Evolutionary conservation across 2,113 vertebrate species (phyloP), one percentile per base, ranked within the genome.

Genomic region (Tylochromis polylepis): DNA sequence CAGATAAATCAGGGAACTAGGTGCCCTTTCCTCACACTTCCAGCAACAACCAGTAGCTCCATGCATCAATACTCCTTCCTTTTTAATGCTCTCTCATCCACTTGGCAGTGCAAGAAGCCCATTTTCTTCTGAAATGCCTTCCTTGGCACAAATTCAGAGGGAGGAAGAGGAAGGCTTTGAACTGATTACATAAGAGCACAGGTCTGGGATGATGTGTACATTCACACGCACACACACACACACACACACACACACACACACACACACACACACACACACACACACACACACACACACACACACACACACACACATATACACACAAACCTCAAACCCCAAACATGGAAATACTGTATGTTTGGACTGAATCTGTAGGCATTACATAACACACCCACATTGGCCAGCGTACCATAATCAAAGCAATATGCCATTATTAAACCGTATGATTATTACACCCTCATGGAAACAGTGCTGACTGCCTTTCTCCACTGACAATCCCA

Each of bases 341-440:
- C 81, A 84, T 79, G 87, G 53, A 89, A 81, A 79, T 78, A 67
- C 46, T 18, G 41, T 80, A 70, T 82, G 86, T 67, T 20, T 8
- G 4, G 62, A 75, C 72, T 70, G 36, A 83, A 55, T 82, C 77
- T 88, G 43, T 84, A 85, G 86, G 81, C 72, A 91, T 95, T 90
- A 91, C 79, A 83, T 93, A 89, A 96, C 82, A 59, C 36, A 87
- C 57, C 53, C 87, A 85, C 67, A 86, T 75, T 31, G 56, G 55
- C 29, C 11, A 36, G 31, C 38, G 67, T 79, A 80, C 24, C 18
- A 36, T 51, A 60, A 59, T 72, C 65, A 87, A 75, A 91, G 60
- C 82, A 91, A 87, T 80, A 79, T 81, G 80, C 41, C 56, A 3
- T 86, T 75, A 82, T 90, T 84, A 89, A 85, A 62, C 77, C 7